Percentiles rank a stretch among this genome's conserved stretches.
These are phyloP conservation scores for Xyrauchen texanus DNA, from an alignment of 2,113 vertebrate genomes.

Conservation along the genomic window DNA sequence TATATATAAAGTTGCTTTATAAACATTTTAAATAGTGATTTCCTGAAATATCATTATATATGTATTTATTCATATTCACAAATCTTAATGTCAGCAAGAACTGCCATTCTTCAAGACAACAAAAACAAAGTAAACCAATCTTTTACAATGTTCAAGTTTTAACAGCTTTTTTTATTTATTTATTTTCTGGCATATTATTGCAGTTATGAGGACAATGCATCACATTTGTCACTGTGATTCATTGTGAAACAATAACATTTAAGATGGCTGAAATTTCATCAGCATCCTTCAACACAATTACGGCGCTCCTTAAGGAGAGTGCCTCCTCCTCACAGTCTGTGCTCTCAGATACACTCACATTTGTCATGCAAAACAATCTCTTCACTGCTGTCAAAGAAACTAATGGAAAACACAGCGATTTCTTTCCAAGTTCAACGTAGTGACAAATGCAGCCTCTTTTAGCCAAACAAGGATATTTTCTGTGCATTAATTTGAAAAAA, in stretches of 20 bases:
- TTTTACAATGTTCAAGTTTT: slow-evolving; percentile 13
- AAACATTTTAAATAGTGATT: too few relatives aligned
- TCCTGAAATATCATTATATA: too few relatives aligned
- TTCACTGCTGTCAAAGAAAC: slow-evolving; percentile 71
- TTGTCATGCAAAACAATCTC: slow-evolving; percentile 71
- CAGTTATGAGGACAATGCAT: slow-evolving; percentile 51
- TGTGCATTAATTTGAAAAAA: neutral
- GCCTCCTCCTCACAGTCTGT: slow-evolving; percentile 43
- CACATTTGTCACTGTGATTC: slow-evolving; percentile 75
- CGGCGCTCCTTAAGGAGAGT: slow-evolving; percentile 65
- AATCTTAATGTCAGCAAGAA: neutral
- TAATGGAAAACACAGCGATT: slow-evolving; percentile 56
- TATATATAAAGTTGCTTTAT: too few relatives aligned
- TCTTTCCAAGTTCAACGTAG: slow-evolving; percentile 9
- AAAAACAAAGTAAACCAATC: slow-evolving; percentile 8
- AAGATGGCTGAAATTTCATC: slow-evolving; percentile 74
- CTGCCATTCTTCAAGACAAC: neutral
- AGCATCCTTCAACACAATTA: slow-evolving; percentile 73
- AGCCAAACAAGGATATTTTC: slow-evolving; percentile 7
- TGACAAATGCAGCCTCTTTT: slow-evolving; percentile 7
- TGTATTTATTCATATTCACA: neutral
- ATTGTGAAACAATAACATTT: slow-evolving; percentile 66
- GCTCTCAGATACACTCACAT: slow-evolving; percentile 52
- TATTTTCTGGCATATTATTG: slow-evolving; percentile 33
- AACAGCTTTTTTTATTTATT: slow-evolving; percentile 17